phyloP scores from a whole-genome alignment of 2,888 invertebrate species.

The Epirrhoe alternata region DNA sequence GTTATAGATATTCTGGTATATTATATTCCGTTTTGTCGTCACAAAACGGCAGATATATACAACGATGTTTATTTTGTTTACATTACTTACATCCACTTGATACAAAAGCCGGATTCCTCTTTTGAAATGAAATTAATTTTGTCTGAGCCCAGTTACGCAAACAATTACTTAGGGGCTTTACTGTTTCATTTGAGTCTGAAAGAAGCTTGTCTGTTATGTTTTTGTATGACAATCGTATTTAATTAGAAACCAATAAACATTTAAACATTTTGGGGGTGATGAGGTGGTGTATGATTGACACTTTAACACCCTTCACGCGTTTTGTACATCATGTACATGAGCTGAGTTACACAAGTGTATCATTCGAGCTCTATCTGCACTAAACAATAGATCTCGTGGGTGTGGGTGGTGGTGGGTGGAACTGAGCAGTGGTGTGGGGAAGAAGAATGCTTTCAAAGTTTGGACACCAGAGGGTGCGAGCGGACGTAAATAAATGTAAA shows the following conservation, averaged over 20 bases:
- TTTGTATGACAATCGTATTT: slow-evolving; percentile 25
- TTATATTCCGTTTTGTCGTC: too few species aligned
- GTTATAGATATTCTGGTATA: too few species aligned
- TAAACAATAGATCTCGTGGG: slow-evolving; percentile 51
- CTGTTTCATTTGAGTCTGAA: slow-evolving; percentile 32
- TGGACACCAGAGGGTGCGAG: slow-evolving; percentile 49
- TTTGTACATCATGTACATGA: slow-evolving; percentile 33
- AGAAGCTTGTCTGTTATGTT: slow-evolving; percentile 29
- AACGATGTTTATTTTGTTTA: slow-evolving; percentile 12
- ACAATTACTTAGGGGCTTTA: slow-evolving; percentile 38
- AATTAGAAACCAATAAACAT: slow-evolving; percentile 26
- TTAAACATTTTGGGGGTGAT: slow-evolving; percentile 11
- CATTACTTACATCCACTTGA: slow-evolving; percentile 16
- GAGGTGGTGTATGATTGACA: slow-evolving; percentile 32
- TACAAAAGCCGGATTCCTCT: slow-evolving; percentile 31
- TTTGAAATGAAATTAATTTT: slow-evolving; percentile 42
- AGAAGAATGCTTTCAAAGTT: slow-evolving; percentile 52
- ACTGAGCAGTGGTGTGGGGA: slow-evolving; percentile 32
- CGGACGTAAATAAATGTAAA: slow-evolving; percentile 58
- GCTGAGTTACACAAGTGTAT: slow-evolving; percentile 47
- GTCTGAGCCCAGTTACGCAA: slow-evolving; percentile 35
- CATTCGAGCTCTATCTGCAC: slow-evolving; percentile 45
- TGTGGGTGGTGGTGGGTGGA: slow-evolving; percentile 34
- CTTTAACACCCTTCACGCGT: slow-evolving; percentile 38
- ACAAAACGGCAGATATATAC: too few species aligned